phyloP scores from a whole-genome alignment of 2,113 vertebrate genomes.

The Philantomba maxwellii region DNA sequence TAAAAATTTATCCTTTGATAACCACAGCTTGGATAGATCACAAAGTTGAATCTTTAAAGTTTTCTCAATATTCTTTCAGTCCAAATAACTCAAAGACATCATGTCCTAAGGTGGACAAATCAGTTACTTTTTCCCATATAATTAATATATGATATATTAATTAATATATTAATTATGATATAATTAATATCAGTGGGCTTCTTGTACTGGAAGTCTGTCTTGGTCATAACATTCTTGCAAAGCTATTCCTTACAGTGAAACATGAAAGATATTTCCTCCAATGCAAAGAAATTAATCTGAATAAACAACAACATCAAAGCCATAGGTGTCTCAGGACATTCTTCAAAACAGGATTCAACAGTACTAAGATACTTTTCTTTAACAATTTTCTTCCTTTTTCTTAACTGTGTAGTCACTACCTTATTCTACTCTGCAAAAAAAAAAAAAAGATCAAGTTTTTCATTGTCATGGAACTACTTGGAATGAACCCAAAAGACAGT shows the following conservation, averaged over 20 bases:
- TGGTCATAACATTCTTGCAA: not conserved
- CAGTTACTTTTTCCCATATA: not conserved
- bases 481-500: slow-evolving; percentile 12
- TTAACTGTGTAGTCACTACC: slow-evolving; percentile 24
- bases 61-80: not conserved
- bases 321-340: not conserved
- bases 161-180: no score
- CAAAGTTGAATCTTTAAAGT: not conserved
- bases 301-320: not conserved
- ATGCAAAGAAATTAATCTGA: not conserved
- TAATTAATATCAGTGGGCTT: not conserved
- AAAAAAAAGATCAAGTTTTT: not conserved
- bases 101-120: not conserved
- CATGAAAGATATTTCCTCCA: not conserved
- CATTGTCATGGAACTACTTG: slow-evolving; percentile 21
- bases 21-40: not conserved
- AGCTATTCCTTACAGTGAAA: not conserved
- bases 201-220: not conserved
- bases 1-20: slow-evolving; percentile 15
- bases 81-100: not conserved
- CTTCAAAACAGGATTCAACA: slow-evolving; percentile 7
- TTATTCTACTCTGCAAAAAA: slow-evolving; percentile 30
- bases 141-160: not conserved
- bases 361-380: not conserved
- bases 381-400: not conserved